Percentiles rank a stretch among this genome's conserved stretches.
phyloP scores from a whole-genome alignment of 2,113 vertebrate species.

The Scalopus aquaticus region DNA sequence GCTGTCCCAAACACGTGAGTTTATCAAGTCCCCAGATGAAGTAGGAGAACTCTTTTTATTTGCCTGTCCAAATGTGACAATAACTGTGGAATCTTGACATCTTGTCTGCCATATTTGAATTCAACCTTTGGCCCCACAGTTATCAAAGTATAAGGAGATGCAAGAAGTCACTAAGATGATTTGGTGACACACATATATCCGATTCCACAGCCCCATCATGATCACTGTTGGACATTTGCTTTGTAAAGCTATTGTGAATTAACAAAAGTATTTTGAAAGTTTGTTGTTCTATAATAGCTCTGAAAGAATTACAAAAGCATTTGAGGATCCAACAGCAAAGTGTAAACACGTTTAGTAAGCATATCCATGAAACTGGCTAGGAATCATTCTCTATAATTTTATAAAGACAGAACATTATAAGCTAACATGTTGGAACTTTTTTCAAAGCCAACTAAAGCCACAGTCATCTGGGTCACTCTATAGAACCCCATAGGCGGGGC shows the following conservation, averaged over 20 bases:
- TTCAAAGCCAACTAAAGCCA: neutral
- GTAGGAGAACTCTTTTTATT: neutral
- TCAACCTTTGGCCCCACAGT: neutral
- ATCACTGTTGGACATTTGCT: neutral
- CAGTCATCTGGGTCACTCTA: neutral
- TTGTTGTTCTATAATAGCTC: constrained; percentile 4
- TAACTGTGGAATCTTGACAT: neutral
- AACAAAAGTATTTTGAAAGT: neutral
- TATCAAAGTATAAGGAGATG: neutral
- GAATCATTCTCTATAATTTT: neutral
- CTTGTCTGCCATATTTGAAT: neutral
- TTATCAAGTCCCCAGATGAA: neutral
- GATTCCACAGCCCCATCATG: neutral
- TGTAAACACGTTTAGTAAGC: neutral
- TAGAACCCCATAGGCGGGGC: neutral
- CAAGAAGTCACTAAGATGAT: neutral
- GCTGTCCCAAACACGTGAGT: neutral
- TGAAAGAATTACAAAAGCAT: constrained; percentile 29
- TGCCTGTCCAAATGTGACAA: neutral
- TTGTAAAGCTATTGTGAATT: neutral
- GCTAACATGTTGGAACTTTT: neutral
- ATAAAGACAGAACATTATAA: neutral
- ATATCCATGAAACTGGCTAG: neutral
- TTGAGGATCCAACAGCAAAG: constrained; percentile 3
- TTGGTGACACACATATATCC: neutral